Conservation (phyloP, 2,888 invertebrate species). For the Melanophora roralis region DNA sequence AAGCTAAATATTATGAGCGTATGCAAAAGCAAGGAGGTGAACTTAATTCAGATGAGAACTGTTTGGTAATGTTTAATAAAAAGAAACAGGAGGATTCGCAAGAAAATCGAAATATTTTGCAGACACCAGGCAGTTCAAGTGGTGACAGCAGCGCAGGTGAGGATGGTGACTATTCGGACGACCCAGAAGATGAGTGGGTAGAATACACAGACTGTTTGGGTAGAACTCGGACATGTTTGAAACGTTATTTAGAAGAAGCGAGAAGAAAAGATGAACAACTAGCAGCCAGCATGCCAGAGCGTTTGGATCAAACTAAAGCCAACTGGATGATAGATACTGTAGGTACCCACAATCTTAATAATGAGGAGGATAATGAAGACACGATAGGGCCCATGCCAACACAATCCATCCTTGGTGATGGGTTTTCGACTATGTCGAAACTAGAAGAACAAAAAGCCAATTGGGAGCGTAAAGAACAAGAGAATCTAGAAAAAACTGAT, state of each 20-base stretch:
- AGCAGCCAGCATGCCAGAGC: conserved; percentile 73
- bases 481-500: conserved; percentile 84
- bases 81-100: conserved; percentile 72
- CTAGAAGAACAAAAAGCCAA: conserved; percentile 86
- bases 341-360: conserved; percentile 63
- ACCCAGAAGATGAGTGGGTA: conserved; percentile 84
- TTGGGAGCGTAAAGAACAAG: conserved; percentile 91
- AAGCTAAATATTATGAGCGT: conserved; percentile 77
- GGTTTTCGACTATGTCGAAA: conserved; percentile 79
- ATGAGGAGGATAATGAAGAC: conserved; percentile 59
- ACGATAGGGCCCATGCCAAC: conserved; percentile 74
- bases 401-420: conserved; percentile 74
- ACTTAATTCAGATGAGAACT: conserved; percentile 76
- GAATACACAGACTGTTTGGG: conserved; percentile 94
- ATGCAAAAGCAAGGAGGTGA: conserved; percentile 75
- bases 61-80: conserved; percentile 76
- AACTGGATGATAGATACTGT: conserved; percentile 76
- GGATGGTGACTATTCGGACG: conserved; percentile 73
- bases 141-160: conserved; percentile 77
- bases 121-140: conserved; percentile 29
- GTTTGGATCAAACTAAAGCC: conserved; percentile 74
- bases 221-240: conserved; percentile 88
- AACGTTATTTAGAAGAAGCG: conserved; percentile 84
- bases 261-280: conserved; percentile 81
- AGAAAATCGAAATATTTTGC: conserved; percentile 66